A percentile compares a stretch with the other conserved stretches of the same genome.
Evolutionary conservation across 2,797 vertebrate genomes (phyloP).

Genomic region (Aplochiton taeniatus): DNA sequence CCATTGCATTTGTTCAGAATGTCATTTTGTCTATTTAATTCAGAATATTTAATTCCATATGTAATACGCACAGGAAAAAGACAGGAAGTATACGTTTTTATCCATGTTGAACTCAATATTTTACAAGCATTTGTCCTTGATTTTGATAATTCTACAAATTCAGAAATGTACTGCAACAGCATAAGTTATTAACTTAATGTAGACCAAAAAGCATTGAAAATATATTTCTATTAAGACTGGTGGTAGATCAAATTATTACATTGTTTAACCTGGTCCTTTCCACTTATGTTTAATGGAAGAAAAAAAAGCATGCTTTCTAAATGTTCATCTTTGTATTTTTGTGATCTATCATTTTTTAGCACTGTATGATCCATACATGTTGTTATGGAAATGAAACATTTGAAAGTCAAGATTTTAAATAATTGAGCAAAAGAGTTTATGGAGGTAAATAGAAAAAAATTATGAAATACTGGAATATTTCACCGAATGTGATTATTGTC

Average conservation of each 20-base stretch:
- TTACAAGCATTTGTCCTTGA: constrained; percentile 7
- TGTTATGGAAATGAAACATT: not conserved
- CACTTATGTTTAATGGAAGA: too few relatives aligned
- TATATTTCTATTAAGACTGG: not conserved
- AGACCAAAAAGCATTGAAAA: not conserved
- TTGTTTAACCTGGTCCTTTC: too few relatives aligned
- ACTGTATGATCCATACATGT: not conserved
- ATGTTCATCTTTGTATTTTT: not conserved
- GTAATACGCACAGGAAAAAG: constrained; percentile 14
- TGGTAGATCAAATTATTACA: too few relatives aligned
- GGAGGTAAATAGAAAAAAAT: constrained; percentile 22
- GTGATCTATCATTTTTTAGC: not conserved
- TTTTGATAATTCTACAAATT: constrained; percentile 6
- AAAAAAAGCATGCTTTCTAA: not conserved
- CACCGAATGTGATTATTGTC: constrained; percentile 3
- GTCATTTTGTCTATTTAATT: constrained; percentile 19
- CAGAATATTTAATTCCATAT: constrained; percentile 20
- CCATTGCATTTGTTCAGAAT: constrained; percentile 51
- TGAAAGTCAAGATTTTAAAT: constrained; percentile 11
- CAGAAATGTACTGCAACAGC: not conserved
- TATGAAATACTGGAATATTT: constrained; percentile 19
- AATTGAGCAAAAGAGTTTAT: constrained; percentile 20
- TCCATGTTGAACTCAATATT: not conserved
- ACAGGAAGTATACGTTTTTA: constrained; percentile 3
- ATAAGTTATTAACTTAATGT: not conserved